Evolutionary conservation across 2,113 vertebrate species (phyloP).

Genomic region (Turdus rufiventris): DNA sequence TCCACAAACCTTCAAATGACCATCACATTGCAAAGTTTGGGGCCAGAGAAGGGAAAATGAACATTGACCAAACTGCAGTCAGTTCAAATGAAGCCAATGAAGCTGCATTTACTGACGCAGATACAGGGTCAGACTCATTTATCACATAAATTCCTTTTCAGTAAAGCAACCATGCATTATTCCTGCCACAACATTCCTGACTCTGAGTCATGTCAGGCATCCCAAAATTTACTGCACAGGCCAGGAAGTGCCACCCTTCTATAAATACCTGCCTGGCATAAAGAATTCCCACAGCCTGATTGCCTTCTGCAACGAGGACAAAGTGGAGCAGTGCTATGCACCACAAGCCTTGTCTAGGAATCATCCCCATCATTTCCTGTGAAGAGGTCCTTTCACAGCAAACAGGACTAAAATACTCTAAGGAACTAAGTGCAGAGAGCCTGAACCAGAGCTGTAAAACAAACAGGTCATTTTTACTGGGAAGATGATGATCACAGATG

Average conservation of each 20-base stretch:
- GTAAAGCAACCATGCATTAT: background rate
- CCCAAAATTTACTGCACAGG: background rate
- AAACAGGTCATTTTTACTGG: background rate
- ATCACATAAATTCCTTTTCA: background rate
- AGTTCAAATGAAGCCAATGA: background rate
- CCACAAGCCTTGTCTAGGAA: background rate
- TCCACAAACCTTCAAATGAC: background rate
- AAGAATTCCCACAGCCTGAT: background rate
- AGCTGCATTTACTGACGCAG: background rate
- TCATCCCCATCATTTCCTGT: background rate
- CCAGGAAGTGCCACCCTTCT: background rate
- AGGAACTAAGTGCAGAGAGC: background rate
- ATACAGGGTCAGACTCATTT: background rate
- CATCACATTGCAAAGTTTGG: background rate
- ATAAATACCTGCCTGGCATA: background rate
- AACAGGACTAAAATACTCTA: background rate
- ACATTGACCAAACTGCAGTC: background rate
- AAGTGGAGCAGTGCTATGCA: background rate
- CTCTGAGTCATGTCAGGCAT: background rate
- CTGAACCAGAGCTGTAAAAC: background rate
- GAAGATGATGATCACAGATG: background rate
- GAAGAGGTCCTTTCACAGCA: background rate
- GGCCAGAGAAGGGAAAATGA: background rate
- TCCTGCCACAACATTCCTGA: background rate
- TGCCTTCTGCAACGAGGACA: background rate